Evolutionary conservation across 2,888 invertebrate genomes (phyloP).

Genomic region (Hirtodrosophila confusa): DNA sequence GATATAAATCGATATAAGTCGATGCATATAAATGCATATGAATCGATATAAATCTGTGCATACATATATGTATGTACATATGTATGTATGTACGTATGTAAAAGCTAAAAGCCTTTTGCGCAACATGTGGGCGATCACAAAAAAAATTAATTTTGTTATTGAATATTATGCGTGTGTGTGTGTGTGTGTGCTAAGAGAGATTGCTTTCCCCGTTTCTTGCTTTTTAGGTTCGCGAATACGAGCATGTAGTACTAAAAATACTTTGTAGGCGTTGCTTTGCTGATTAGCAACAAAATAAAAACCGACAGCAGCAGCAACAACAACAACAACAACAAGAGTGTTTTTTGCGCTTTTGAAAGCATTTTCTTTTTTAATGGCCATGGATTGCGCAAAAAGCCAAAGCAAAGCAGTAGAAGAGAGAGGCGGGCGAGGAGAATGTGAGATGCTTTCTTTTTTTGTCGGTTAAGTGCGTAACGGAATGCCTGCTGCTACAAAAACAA

Average conservation of each 20-base stretch:
- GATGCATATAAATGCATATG: no score
- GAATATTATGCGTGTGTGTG: slow-evolving; percentile 8
- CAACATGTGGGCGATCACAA: slow-evolving; percentile 45
- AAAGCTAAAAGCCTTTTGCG: slow-evolving; percentile 37
- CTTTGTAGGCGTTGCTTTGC: slow-evolving; percentile 62
- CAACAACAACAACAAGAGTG: slow-evolving; percentile 15
- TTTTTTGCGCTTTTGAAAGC: slow-evolving; percentile 51
- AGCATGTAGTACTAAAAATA: slow-evolving; percentile 74
- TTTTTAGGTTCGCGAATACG: slow-evolving; percentile 36
- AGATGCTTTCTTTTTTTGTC: slow-evolving; percentile 56
- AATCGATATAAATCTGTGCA: no score
- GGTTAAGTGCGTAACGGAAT: slow-evolving; percentile 65
- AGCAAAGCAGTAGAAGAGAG: not conserved
- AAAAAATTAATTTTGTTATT: not conserved
- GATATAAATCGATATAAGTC: no score
- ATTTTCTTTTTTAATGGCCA: slow-evolving; percentile 44
- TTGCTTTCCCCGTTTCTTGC: slow-evolving; percentile 37
- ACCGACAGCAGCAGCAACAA: slow-evolving; percentile 14
- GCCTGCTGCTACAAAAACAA: slow-evolving; percentile 23
- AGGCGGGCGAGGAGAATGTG: slow-evolving; percentile 14
- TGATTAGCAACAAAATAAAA: slow-evolving; percentile 61
- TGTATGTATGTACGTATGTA: no score
- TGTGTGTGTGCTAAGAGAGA: slow-evolving; percentile 8
- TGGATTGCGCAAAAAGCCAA: slow-evolving; percentile 41
- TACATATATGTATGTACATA: no score